Conservation (phyloP, 1,140 invertebrate species). For the Centruroides vittatus region DNA sequence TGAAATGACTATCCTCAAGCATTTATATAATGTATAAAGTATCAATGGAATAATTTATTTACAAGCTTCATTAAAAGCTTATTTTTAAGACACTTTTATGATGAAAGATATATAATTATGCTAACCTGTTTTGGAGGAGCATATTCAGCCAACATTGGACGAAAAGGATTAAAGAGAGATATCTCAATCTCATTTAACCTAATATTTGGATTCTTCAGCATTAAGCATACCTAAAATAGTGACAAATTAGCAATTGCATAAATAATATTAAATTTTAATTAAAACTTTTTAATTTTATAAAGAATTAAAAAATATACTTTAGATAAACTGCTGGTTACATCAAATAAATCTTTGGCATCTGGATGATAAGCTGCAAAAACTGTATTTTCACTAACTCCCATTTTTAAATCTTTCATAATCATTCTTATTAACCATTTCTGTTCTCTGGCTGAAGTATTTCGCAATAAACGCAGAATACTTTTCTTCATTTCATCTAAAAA, state of each 20-base stretch:
- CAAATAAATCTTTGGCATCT: conserved; percentile 61
- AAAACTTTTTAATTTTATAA: not conserved
- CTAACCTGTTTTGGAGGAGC: conserved; percentile 51
- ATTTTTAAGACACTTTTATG: no score
- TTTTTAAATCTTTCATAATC: conserved; percentile 63
- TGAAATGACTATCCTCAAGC: no score
- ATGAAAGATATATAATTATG: conserved; percentile 16
- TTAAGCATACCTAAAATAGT: conserved; percentile 45
- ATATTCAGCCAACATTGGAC: conserved; percentile 76
- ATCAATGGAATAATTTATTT: no score
- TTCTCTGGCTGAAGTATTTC: conserved; percentile 49
- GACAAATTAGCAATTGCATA: not conserved
- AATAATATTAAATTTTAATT: not conserved
- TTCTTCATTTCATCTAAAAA: conserved; percentile 33
- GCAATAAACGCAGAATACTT: conserved; percentile 37
- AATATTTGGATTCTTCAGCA: conserved; percentile 43
- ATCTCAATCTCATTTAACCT: conserved; percentile 52
- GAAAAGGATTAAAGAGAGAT: conserved; percentile 57
- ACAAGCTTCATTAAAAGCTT: no score
- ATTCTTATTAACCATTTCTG: conserved; percentile 81
- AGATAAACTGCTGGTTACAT: conserved; percentile 48
- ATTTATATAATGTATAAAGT: no score
- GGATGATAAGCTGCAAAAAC: conserved; percentile 58
- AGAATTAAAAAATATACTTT: not conserved
- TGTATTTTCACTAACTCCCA: conserved; percentile 50